These are phyloP conservation scores for Apostichopus californicus DNA, from an alignment of 35 echinoderm and acorn worm genomes.

Conservation along the genomic window DNA sequence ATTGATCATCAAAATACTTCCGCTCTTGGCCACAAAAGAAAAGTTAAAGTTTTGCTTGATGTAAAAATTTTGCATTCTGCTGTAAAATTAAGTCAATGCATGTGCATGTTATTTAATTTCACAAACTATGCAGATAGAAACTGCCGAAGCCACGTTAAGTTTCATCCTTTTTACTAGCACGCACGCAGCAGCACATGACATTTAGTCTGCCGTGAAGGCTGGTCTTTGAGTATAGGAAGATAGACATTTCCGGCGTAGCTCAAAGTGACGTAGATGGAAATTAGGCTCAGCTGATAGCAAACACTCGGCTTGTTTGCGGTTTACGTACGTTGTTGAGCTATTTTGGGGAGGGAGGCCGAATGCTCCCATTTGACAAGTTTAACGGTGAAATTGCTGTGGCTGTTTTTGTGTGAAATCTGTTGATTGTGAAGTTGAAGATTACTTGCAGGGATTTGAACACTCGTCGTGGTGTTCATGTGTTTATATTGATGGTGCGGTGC, in stretches of 20 bases:
- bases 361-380: constrained; percentile 1
- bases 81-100: not conserved
- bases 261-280: constrained; percentile 55
- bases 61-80: not conserved
- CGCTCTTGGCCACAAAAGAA: not conserved
- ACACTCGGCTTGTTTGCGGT: constrained; percentile 31
- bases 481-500: not conserved
- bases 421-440: constrained; percentile 42
- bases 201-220: not conserved
- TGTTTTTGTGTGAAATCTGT: constrained; percentile 43
- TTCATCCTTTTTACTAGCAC: not conserved
- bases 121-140: not conserved
- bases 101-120: not conserved
- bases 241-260: constrained; percentile 43
- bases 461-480: not conserved
- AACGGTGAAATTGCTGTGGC: constrained; percentile 18
- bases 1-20: not conserved
- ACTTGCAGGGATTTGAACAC: constrained; percentile 30
- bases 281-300: constrained; percentile 44
- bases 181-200: not conserved
- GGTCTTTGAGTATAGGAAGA: constrained; percentile 7
- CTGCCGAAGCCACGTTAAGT: not conserved
- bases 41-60: not conserved
- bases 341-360: constrained; percentile 36
- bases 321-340: constrained; percentile 50